Conservation (phyloP, 2,113 vertebrate species). For the Corythoichthys haematopterus region DNA sequence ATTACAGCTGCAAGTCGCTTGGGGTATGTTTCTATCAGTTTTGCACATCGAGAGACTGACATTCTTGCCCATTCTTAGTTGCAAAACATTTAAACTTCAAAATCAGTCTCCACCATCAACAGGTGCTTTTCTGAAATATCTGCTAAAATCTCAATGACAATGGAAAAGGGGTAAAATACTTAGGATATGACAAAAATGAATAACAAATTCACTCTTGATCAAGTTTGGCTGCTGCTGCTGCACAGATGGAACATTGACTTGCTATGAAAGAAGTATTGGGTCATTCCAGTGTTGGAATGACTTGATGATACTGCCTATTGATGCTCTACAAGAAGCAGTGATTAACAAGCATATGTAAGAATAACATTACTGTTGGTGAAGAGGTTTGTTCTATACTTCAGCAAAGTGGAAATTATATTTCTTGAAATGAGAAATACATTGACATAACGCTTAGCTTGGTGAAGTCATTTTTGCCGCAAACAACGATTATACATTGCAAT, state of each 20-base stretch:
- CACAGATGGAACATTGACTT: constrained; percentile 17
- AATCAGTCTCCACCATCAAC: too few relatives aligned
- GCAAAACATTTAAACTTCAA: too few relatives aligned
- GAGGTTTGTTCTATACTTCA: constrained; percentile 31
- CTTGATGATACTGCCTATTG: constrained; percentile 19
- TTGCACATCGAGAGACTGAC: too few relatives aligned
- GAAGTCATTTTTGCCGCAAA: constrained; percentile 47
- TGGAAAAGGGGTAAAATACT: too few relatives aligned
- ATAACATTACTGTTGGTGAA: constrained; percentile 37
- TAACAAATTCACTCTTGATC: too few relatives aligned
- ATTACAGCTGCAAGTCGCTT: too few relatives aligned
- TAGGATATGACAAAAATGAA: too few relatives aligned
- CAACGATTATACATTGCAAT: constrained; percentile 37
- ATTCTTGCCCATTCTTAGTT: too few relatives aligned
- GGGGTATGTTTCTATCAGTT: too few relatives aligned
- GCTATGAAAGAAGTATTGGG: background rate
- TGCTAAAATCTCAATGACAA: too few relatives aligned
- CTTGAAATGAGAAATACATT: constrained; percentile 1
- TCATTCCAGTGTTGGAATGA: too few relatives aligned
- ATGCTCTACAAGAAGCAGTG: constrained; percentile 11
- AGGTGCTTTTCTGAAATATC: too few relatives aligned
- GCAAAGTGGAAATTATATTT: constrained; percentile 24
- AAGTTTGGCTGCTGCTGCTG: constrained; percentile 10
- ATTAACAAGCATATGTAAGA: constrained; percentile 44
- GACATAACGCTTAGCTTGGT: constrained; percentile 24